Conservation (phyloP, 2,888 invertebrate genomes). For the Diarsia brunnea region DNA sequence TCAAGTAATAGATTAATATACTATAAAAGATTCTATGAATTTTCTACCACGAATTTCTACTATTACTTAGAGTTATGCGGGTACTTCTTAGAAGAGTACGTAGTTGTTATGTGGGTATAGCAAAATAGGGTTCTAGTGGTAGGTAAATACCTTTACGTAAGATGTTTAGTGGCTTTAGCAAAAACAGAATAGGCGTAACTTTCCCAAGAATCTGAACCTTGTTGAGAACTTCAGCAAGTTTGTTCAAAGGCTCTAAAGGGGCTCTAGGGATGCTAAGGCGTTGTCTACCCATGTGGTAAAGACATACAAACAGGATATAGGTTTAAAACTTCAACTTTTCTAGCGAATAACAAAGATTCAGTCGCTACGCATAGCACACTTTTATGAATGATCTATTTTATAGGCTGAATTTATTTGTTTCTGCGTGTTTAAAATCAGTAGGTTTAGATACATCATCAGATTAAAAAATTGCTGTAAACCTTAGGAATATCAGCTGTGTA, state of each 20-base stretch:
- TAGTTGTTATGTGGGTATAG: background rate
- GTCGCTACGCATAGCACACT: background rate
- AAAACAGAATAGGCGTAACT: slow-evolving; percentile 8
- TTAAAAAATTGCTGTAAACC: too few species aligned
- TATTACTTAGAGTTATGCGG: background rate
- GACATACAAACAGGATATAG: background rate
- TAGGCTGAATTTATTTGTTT: background rate
- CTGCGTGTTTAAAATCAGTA: background rate
- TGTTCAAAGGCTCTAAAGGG: slow-evolving; percentile 20
- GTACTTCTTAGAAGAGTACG: background rate
- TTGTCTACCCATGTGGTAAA: background rate
- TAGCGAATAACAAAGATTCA: too few species aligned
- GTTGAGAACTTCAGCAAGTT: slow-evolving; percentile 18
- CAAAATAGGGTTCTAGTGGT: background rate
- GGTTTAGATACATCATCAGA: too few species aligned
- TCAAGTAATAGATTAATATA: background rate
- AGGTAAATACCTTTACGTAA: background rate
- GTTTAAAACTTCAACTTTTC: background rate
- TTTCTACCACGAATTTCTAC: background rate
- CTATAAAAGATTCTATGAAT: background rate
- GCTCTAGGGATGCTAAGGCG: slow-evolving; percentile 16
- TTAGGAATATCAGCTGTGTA: background rate
- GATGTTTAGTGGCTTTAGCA: slow-evolving; percentile 9
- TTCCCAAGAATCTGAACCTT: slow-evolving; percentile 13
- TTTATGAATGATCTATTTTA: background rate